A percentile compares a stretch with the other conserved stretches of the same genome.
Evolutionary conservation across 2,113 vertebrate genomes (phyloP).

Genomic region (Vulpes ferrilata): DNA sequence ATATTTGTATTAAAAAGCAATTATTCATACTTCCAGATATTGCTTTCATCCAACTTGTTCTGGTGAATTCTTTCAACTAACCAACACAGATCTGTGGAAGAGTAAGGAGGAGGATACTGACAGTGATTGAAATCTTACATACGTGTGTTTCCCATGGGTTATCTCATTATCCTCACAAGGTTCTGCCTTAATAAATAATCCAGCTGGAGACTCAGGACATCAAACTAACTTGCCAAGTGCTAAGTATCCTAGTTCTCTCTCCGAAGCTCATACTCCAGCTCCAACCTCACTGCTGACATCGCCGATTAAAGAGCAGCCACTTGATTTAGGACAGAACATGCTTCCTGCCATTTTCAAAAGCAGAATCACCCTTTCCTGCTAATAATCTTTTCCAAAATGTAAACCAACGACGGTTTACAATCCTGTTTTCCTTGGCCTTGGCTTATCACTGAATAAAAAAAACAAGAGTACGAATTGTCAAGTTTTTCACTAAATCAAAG

Average conservation of each 20-base stretch:
- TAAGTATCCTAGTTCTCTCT: neutral
- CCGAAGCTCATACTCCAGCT: neutral
- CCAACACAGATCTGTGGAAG: slow-evolving; percentile 52
- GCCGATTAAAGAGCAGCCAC: neutral
- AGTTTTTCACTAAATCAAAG: slow-evolving; percentile 36
- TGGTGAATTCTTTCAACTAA: slow-evolving; percentile 64
- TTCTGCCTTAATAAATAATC: slow-evolving; percentile 29
- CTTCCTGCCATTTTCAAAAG: slow-evolving; percentile 25
- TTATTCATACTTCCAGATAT: slow-evolving; percentile 33
- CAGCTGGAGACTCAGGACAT: neutral
- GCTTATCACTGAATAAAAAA: slow-evolving; percentile 42
- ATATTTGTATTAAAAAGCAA: neutral
- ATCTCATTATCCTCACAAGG: neutral
- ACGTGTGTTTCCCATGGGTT: neutral
- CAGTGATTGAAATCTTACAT: neutral
- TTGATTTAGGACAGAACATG: slow-evolving; percentile 75
- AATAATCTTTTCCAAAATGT: slow-evolving; percentile 55
- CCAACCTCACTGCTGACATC: neutral
- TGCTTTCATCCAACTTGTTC: slow-evolving; percentile 34
- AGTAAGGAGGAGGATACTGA: neutral
- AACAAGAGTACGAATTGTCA: neutral
- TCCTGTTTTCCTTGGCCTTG: neutral
- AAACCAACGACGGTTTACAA: slow-evolving; percentile 36
- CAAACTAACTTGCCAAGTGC: slow-evolving; percentile 12
- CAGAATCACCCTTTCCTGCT: slow-evolving; percentile 54